Base-by-base conservation (phyloP, 2,797 vertebrate species). In the Scomberomorus guttatus region DNA sequence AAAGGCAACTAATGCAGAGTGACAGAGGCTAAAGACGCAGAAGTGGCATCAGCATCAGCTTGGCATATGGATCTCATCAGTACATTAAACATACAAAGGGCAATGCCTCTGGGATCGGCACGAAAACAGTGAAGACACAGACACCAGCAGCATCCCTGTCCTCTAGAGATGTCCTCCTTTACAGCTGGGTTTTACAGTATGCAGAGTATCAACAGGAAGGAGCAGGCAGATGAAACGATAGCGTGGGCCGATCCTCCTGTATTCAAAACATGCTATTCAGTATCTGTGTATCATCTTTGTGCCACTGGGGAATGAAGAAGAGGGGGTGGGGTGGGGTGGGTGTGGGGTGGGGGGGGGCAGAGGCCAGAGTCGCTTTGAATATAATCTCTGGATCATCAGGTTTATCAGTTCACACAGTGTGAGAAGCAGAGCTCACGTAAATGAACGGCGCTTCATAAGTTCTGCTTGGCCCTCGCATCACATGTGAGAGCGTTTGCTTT, bases 161-260 rank as follows among this genome's bases (percentile, higher is more conserved):
- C 73, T 80, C 75, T 6, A 11, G 63, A 79, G 83, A 75, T 18
- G 71, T 52, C 72, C 62, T 51, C 39, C 20, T 59, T 5, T 60
- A 39, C 75, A 22, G 74, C n/a, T 4, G 17, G 15, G 50, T 44
- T 52, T 52, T 37, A 25, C 24, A 37, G 61, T 48, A 60, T 32
- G 56, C 29, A 39, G 42, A 24, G 75, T 58, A 67, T 84, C 82
- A 87, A 83, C 89, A 89, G 87, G 87, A 91, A 89, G 84, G n/a
- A 79, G 86, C 70, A 18, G 74, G 68, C 56, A 64, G 90, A 92
- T 90, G 54, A 82, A 67, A 57, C 29, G 84, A 89, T 90, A 77
- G 73, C 9, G 39, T 59, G 54, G 85, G 75, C 69, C 1, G 6
- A 82, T 82, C 75, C 70, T 71, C 12, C 50, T 69, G 84, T 88